Evolutionary conservation across 2,113 vertebrate genomes (phyloP).

Genomic region (Clarias magur): DNA sequence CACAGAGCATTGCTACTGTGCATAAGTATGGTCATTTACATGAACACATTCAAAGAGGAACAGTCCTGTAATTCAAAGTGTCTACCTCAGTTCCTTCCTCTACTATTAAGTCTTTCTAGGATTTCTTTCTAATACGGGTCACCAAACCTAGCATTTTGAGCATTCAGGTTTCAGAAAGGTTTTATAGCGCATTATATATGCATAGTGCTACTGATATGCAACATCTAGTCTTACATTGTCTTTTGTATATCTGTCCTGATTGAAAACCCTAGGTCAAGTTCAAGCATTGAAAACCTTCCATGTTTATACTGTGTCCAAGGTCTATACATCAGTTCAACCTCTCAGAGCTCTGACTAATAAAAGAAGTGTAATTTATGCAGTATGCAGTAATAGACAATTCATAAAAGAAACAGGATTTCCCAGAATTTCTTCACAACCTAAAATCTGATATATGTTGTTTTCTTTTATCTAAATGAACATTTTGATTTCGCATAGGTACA

Average conservation of each 20-base stretch:
- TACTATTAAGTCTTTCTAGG: slow-evolving; percentile 25
- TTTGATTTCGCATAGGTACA: not conserved
- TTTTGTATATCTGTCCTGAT: not conserved
- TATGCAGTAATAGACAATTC: too few relatives aligned
- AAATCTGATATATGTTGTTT: not conserved
- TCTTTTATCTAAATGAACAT: not conserved
- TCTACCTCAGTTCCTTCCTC: slow-evolving; percentile 24
- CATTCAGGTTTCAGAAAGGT: not conserved
- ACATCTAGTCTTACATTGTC: not conserved
- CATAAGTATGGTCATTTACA: not conserved
- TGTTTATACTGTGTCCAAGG: not conserved
- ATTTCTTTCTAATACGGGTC: slow-evolving; percentile 10
- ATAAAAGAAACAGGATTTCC: not conserved
- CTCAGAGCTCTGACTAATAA: not conserved
- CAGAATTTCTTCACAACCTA: not conserved
- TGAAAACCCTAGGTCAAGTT: not conserved
- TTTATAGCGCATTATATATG: not conserved
- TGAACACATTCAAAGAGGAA: slow-evolving; percentile 9
- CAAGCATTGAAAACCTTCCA: not conserved
- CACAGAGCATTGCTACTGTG: not conserved
- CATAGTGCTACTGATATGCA: not conserved
- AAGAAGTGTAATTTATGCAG: not conserved
- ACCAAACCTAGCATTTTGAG: slow-evolving; percentile 11
- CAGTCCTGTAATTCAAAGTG: slow-evolving; percentile 38
- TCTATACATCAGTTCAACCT: not conserved